These are phyloP conservation scores for Paragorgia papillata DNA, from an alignment of 92 coral and sea anemone species.

Conservation along the genomic window DNA sequence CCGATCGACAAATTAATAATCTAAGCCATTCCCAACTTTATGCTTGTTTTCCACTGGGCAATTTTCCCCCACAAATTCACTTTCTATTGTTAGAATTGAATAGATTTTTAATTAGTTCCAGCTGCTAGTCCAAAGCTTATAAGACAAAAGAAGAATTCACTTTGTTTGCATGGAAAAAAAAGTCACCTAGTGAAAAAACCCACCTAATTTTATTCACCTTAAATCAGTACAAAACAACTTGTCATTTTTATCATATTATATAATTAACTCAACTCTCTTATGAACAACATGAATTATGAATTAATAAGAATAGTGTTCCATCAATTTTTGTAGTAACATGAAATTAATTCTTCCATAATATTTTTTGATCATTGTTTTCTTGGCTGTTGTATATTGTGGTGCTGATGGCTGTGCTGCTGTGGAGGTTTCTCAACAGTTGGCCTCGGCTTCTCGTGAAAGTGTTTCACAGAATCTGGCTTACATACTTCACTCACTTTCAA, in stretches of 20 bases:
- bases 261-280: background rate
- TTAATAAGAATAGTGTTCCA: background rate
- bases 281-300: background rate
- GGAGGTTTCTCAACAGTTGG: slow-evolving; percentile 50
- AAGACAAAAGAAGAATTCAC: too few species aligned
- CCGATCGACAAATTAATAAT: too few species aligned
- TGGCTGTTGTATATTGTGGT: slow-evolving; percentile 83
- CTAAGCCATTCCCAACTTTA: too few species aligned
- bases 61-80: too few species aligned
- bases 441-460: slow-evolving; percentile 88
- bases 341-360: background rate
- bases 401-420: slow-evolving; percentile 72
- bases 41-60: too few species aligned
- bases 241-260: background rate
- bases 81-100: too few species aligned
- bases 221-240: too few species aligned
- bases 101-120: too few species aligned
- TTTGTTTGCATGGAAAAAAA: too few species aligned
- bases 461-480: slow-evolving; percentile 81
- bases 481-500: slow-evolving; percentile 87
- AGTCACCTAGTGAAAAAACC: too few species aligned
- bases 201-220: too few species aligned
- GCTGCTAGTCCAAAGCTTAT: too few species aligned
- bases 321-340: background rate
- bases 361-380: slow-evolving; percentile 72